Evolutionary conservation across 2,113 vertebrate genomes (phyloP).

Genomic region (Aptenodytes forsteri): DNA sequence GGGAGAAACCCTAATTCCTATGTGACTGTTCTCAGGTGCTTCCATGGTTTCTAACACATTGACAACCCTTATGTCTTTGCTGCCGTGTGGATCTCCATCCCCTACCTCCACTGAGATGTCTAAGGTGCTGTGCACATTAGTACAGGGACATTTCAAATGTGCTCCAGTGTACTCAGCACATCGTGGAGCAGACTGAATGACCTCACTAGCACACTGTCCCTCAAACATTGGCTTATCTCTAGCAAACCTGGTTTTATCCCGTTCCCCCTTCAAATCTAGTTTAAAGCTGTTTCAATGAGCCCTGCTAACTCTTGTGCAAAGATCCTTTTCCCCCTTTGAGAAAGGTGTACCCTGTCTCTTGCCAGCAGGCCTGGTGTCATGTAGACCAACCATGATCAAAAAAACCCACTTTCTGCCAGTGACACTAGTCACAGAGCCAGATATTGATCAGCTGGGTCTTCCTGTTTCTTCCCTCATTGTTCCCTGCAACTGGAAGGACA

Average conservation of each 20-base stretch:
- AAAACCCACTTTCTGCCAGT: background rate
- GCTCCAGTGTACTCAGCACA: background rate
- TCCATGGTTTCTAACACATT: background rate
- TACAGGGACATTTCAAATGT: background rate
- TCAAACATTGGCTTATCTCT: background rate
- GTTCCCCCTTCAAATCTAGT: background rate
- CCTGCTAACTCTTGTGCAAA: background rate
- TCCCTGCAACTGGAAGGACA: background rate
- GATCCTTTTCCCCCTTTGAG: background rate
- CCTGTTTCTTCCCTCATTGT: background rate
- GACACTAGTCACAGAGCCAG: background rate
- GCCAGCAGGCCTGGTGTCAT: background rate
- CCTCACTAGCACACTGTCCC: background rate
- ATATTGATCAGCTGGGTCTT: background rate
- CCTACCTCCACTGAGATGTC: background rate
- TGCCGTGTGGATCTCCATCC: background rate
- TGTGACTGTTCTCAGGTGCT: background rate
- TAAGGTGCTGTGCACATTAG: background rate
- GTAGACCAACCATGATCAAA: background rate
- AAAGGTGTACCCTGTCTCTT: background rate
- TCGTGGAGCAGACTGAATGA: background rate
- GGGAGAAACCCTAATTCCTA: background rate
- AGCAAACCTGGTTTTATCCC: background rate
- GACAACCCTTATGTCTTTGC: background rate
- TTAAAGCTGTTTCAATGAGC: background rate